Percentiles rank a stretch among this genome's conserved stretches.
Evolutionary conservation across 2,113 vertebrate species (phyloP).

Genomic region (Brienomyrus brachyistius): DNA sequence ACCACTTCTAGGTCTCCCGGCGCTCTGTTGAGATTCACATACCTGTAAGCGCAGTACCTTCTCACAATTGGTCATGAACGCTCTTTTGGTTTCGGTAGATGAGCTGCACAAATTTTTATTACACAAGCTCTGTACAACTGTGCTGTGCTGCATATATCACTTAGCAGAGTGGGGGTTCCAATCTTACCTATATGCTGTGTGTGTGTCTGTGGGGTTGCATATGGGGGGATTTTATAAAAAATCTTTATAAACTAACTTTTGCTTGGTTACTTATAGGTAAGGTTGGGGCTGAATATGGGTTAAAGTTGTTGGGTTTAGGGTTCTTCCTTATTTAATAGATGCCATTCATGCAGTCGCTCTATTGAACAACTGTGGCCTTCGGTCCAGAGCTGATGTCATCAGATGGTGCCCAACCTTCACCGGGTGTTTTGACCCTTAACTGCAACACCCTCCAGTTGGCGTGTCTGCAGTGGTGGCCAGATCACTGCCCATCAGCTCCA

Average conservation of each 20-base stretch:
- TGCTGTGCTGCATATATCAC: not conserved
- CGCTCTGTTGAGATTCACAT: not conserved
- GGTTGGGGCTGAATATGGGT: no score
- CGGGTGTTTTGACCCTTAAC: no score
- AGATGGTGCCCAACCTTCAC: no score
- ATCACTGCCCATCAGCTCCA: not conserved
- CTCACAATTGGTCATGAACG: not conserved
- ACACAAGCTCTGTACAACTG: not conserved
- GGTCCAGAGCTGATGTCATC: no score
- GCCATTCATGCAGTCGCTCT: no score
- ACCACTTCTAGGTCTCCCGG: not conserved
- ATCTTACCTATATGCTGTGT: not conserved
- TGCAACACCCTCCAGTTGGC: not conserved
- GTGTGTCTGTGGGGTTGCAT: not conserved
- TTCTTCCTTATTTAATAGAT: no score
- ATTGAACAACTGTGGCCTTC: no score
- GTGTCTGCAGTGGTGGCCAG: not conserved
- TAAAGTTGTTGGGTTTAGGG: no score
- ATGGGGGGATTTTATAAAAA: no score
- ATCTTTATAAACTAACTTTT: no score
- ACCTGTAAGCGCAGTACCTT: not conserved
- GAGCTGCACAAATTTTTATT: not conserved
- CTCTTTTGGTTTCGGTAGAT: not conserved
- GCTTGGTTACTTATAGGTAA: no score
- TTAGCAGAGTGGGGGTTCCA: not conserved